These are phyloP conservation scores for Cynopterus sphinx DNA, from an alignment of 2,797 vertebrate genomes.

Conservation along the genomic window DNA sequence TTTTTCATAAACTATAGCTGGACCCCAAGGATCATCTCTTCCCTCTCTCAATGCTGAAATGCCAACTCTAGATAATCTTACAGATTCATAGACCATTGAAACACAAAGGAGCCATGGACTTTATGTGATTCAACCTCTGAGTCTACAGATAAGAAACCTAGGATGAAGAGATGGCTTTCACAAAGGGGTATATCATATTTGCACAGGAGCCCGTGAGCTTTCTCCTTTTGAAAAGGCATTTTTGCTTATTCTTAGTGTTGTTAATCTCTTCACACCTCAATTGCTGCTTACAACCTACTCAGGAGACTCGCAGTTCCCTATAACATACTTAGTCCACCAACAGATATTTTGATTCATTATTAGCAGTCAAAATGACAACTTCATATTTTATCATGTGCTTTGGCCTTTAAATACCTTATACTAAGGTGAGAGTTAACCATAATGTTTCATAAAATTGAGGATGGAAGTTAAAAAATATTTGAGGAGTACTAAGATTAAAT, in stretches of 20 bases:
- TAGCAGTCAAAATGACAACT: background rate
- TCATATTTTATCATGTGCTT: conserved; percentile 6
- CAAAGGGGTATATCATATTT: background rate
- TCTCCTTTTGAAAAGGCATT: background rate
- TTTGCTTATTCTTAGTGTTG: background rate
- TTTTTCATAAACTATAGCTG: background rate
- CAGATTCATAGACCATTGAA: background rate
- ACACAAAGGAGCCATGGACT: background rate
- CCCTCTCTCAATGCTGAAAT: background rate
- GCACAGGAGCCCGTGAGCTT: background rate
- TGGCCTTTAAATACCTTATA: background rate
- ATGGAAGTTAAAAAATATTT: background rate
- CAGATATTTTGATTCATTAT: conserved; percentile 22
- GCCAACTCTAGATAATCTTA: background rate
- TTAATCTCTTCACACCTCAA: background rate
- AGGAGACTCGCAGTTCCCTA: background rate
- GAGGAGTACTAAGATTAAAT: background rate
- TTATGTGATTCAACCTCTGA: background rate
- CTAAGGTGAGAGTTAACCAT: background rate
- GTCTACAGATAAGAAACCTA: background rate
- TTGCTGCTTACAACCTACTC: background rate
- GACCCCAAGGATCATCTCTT: background rate
- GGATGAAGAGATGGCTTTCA: background rate
- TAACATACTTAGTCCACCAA: background rate
- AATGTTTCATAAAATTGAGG: background rate